These are phyloP conservation scores for Pristionchus japonicus DNA, from an alignment of 2,888 invertebrate genomes.

Conservation along the genomic window DNA sequence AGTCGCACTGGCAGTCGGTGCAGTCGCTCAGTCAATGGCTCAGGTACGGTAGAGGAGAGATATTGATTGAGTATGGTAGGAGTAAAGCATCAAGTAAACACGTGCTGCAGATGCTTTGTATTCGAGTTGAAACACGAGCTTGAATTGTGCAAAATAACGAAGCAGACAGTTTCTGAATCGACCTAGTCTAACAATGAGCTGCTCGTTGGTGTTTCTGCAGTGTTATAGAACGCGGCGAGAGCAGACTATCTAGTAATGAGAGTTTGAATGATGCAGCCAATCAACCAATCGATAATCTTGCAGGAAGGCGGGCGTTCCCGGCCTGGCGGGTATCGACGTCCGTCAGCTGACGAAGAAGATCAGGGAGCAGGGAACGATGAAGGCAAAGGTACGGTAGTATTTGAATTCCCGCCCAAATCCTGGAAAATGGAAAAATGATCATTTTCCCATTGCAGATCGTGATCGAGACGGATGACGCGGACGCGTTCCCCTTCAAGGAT, in stretches of 20 bases:
- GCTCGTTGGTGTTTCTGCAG: no score
- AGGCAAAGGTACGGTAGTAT: conserved; percentile 79
- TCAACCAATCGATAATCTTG: neutral
- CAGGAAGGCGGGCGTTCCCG: conserved; percentile 75
- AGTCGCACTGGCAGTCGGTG: conserved; percentile 76
- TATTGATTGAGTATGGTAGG: neutral
- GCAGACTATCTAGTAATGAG: no score
- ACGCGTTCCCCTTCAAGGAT: conserved; percentile 81
- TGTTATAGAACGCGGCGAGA: no score
- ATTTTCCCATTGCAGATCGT: conserved; percentile 76
- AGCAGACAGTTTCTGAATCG: no score
- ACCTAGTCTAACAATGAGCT: no score
- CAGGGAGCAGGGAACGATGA: conserved; percentile 88
- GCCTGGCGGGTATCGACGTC: conserved; percentile 87
- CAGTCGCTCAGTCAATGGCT: conserved; percentile 76
- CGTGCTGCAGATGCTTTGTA: no score
- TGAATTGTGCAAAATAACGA: no score
- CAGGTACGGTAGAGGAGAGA: conserved; percentile 17
- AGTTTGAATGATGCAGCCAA: neutral
- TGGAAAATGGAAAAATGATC: neutral
- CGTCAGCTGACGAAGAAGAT: conserved; percentile 92
- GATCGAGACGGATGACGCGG: conserved; percentile 75
- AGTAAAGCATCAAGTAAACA: no score
- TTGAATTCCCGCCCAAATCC: neutral
- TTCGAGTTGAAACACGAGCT: no score